Evolutionary conservation across 2,113 vertebrate species (phyloP), one percentile per base, ranked within the genome.

Genomic region (Manacus vitellinus): DNA sequence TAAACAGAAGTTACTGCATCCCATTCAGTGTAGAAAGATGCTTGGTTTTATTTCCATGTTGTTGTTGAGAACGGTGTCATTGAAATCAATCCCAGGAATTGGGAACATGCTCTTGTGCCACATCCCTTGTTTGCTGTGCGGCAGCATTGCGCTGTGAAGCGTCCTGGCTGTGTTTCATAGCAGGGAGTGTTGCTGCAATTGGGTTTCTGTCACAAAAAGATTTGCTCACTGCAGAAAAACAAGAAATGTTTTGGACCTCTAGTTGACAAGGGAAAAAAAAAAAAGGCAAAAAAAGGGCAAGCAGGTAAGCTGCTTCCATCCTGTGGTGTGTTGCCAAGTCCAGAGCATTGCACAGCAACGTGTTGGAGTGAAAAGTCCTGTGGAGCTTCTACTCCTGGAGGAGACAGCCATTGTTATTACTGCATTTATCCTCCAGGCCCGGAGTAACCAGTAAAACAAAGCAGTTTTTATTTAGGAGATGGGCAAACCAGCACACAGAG

Each of bases 291-390:
- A 77, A 37, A 52, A 2, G 3, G 37, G 19, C 33, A 55, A 72
- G 16, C 12, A 63, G 39, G 35, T 37, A 51, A 81, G 55, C 16
- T 41, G 4, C 30, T 68, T 55, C 70, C 18, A 47, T 47, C 19
- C 19, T 41, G 14, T 39, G 39, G 17, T 6, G 7, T 37, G 27
- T 3, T 62, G 18, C 35, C 39, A 70, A 56, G 13, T 44, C 43
- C n/a, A 35, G 22, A 47, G 39, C 10, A 17, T 30, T 0, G 0
- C 37, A 65, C 15, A 67, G 23, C 0, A 0, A 54, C 1, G 1
- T 9, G 10, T 37, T 56, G 12, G n/a, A 67, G 18, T 43, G 33
- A 56, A 25, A 76, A 51, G 51, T 51, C 44, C 41, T 68, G 3
- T 33, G 35, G 51, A 77, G 8, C 30, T 27, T 47, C 62, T 78